A percentile compares a stretch with the other conserved stretches of the same genome.
phyloP scores from a whole-genome alignment of 2,888 invertebrate species.

The Teleiodes luculella region DNA sequence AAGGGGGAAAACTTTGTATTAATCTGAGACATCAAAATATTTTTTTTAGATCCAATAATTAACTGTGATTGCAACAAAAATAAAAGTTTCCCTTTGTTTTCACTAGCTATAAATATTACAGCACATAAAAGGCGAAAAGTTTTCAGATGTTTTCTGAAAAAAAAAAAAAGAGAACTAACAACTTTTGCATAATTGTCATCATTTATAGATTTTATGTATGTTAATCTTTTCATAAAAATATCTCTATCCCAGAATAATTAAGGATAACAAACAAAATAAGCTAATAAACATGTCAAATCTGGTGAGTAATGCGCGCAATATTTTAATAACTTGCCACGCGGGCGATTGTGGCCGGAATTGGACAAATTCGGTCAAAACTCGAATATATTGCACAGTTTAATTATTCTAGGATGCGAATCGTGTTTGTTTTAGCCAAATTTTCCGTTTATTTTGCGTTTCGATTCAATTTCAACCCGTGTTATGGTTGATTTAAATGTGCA shows the following conservation, averaged over 20 bases:
- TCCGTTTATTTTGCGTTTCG: background rate
- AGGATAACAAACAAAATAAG: background rate
- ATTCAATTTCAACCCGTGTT: slow-evolving; percentile 8
- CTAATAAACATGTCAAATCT: background rate
- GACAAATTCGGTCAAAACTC: background rate
- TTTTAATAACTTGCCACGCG: slow-evolving; percentile 3
- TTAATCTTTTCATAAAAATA: too few species aligned
- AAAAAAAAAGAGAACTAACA: too few species aligned
- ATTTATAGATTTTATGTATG: too few species aligned
- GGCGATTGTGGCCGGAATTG: background rate
- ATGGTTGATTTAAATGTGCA: background rate
- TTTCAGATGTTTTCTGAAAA: too few species aligned
- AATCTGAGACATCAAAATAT: too few species aligned
- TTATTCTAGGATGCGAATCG: background rate
- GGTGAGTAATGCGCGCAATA: background rate
- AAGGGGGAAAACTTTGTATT: too few species aligned
- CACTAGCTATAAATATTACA: too few species aligned
- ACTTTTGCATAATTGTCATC: too few species aligned
- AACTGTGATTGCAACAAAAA: too few species aligned
- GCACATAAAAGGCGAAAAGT: too few species aligned
- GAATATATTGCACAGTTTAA: background rate
- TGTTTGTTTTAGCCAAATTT: background rate
- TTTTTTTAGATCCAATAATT: too few species aligned
- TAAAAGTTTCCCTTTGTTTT: too few species aligned
- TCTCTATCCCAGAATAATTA: background rate